Evolutionary conservation across 2,888 invertebrate species (phyloP), one percentile per base, ranked within the genome.

Genomic region (Dryococelus australis): DNA sequence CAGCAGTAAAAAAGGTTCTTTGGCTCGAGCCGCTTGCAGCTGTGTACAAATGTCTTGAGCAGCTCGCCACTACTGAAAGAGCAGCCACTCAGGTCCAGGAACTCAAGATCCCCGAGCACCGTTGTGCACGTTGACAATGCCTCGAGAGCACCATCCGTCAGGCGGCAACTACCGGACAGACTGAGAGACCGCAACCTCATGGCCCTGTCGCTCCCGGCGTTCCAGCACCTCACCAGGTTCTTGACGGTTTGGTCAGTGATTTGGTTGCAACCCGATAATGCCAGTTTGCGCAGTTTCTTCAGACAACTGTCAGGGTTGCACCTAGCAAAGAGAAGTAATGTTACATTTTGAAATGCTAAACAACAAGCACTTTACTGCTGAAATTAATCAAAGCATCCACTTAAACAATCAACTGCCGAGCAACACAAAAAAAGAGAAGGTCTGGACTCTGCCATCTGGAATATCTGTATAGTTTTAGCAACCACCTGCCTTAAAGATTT

Each of bases 211-310:
- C 24, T 24, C 65, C 65, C n/a, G 65, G 65, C 65, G n/a, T 20
- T 8, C 65, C 65, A 65, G n/a, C 65, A 24, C 2, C 8, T n/a
- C 65, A 65, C 65, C 24, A 65, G 65, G 65, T 65, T 65, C 65
- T 24, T n/a, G 24, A 65, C 8, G 24, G 65, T 65, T 10, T n/a
- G n/a, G 65, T 65, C 65, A 0, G 65, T 65, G 65, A 65, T 65
- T 10, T 0, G 20, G 13, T 8, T n/a, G 65, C 65, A 65, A 9
- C 65, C 65, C n/a, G 65, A 16, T 20, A 65, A n/a, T 65, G 65
- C 65, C 8, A 65, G 65, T n/a, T 65, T 65, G 65, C n/a, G 65
- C 65, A 65, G 65, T 65, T n/a, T 65, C 65, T 65, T 65, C n/a
- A 65, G 65, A 20, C 65, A 24, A 9, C 8, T 20, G 65, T 24